Percentiles rank a stretch among this genome's conserved stretches.
Evolutionary conservation across 2,797 vertebrate species (phyloP).

Genomic region (Sebastes steindachneri): DNA sequence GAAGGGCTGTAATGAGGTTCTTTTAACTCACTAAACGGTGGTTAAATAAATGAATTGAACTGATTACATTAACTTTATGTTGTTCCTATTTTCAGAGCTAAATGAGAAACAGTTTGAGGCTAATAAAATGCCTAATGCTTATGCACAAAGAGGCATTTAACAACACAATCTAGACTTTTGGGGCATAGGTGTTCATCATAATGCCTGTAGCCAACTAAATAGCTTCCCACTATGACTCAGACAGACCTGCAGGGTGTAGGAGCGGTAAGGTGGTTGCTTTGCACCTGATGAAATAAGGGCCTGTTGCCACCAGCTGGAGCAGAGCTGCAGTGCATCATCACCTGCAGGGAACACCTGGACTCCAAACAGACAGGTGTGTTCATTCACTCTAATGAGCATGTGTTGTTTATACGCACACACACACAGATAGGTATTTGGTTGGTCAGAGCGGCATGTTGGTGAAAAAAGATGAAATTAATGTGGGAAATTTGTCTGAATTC

Average conservation of each 20-base stretch:
- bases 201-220: constrained; percentile 18
- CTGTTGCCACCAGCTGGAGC: constrained; percentile 84
- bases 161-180: constrained; percentile 22
- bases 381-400: constrained; percentile 55
- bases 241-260: constrained; percentile 24
- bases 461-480: constrained; percentile 33
- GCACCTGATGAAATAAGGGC: constrained; percentile 65
- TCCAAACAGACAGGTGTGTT: constrained; percentile 57
- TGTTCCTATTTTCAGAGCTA: constrained; percentile 3
- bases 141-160: constrained; percentile 16
- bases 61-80: constrained; percentile 36
- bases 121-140: constrained; percentile 19
- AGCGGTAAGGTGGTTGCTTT: constrained; percentile 13
- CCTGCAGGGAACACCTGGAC: constrained; percentile 70
- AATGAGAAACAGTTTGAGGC: constrained; percentile 33
- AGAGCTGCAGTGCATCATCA: constrained; percentile 76
- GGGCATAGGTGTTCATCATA: constrained; percentile 33
- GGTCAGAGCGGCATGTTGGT: constrained; percentile 2
- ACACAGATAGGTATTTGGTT: neutral
- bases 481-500: constrained; percentile 22
- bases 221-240: constrained; percentile 22
- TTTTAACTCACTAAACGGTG: constrained; percentile 30
- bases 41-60: constrained; percentile 45
- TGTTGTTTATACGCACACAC: constrained; percentile 14
- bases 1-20: constrained; percentile 18